Evolutionary conservation across 2,113 vertebrate species (phyloP).

Genomic region (Columbina picui): DNA sequence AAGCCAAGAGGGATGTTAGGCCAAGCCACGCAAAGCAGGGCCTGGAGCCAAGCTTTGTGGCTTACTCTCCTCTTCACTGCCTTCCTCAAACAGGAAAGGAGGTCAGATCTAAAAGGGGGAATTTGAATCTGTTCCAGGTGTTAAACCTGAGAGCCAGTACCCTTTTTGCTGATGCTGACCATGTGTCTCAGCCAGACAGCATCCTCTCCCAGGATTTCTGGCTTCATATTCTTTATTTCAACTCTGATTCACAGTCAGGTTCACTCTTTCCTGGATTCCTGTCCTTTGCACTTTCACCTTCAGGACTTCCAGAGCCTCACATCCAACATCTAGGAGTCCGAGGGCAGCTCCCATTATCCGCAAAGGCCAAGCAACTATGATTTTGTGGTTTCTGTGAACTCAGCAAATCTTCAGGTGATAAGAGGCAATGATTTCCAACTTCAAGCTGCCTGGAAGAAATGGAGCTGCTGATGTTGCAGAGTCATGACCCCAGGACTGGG

Average conservation of each 20-base stretch:
- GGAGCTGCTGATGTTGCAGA: slow-evolving; percentile 9
- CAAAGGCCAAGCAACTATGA: neutral
- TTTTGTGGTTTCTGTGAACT: neutral
- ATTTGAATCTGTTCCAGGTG: slow-evolving; percentile 20
- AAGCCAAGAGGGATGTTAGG: neutral
- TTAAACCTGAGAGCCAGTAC: slow-evolving; percentile 10
- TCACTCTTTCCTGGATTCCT: neutral
- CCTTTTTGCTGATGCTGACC: slow-evolving; percentile 24
- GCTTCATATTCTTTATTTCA: neutral
- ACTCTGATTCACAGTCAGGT: neutral
- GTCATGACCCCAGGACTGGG: neutral
- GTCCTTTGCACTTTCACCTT: neutral
- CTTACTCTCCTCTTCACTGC: neutral
- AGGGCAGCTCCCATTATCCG: neutral
- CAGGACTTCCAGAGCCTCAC: slow-evolving; percentile 3
- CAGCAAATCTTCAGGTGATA: neutral
- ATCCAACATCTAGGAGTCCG: neutral
- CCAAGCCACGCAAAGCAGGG: neutral
- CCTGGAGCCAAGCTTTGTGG: neutral
- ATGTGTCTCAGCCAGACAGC: neutral
- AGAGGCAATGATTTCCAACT: slow-evolving; percentile 17
- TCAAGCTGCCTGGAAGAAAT: slow-evolving; percentile 11
- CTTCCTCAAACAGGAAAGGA: neutral
- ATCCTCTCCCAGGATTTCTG: neutral
- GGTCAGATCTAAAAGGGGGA: slow-evolving; percentile 16